These are phyloP conservation scores for Piezodorus guildinii DNA, from an alignment of 1,140 invertebrate species.

Conservation along the genomic window DNA sequence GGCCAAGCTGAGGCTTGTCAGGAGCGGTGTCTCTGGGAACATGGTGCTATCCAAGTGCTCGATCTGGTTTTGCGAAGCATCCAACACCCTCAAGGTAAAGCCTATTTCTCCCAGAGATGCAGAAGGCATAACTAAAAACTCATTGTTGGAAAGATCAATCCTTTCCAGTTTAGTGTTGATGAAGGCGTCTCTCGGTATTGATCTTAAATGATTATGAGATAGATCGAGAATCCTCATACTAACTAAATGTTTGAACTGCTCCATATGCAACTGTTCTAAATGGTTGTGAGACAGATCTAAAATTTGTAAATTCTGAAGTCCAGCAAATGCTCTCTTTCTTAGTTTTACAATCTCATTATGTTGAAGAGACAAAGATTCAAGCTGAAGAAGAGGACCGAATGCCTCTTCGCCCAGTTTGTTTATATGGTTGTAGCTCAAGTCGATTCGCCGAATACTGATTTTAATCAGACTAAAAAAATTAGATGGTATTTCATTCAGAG, in stretches of 20 bases:
- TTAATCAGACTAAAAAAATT: slow-evolving; percentile 47
- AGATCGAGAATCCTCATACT: slow-evolving; percentile 64
- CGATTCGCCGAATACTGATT: slow-evolving; percentile 48
- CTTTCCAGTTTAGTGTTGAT: slow-evolving; percentile 66
- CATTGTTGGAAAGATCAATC: slow-evolving; percentile 67
- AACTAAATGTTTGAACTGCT: slow-evolving; percentile 67
- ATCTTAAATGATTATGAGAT: slow-evolving; percentile 59
- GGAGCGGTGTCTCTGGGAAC: slow-evolving; percentile 65
- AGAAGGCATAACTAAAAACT: slow-evolving; percentile 59
- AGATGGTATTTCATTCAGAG: slow-evolving; percentile 49
- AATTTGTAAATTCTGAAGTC: slow-evolving; percentile 59
- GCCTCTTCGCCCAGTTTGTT: slow-evolving; percentile 52
- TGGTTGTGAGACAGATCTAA: slow-evolving; percentile 68
- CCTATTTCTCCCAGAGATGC: slow-evolving; percentile 59
- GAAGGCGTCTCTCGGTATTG: slow-evolving; percentile 66
- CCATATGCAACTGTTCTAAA: slow-evolving; percentile 60
- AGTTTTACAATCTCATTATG: slow-evolving; percentile 62
- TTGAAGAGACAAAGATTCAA: slow-evolving; percentile 61
- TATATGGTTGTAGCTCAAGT: slow-evolving; percentile 63
- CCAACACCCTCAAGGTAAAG: slow-evolving; percentile 58
- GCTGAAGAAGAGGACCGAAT: slow-evolving; percentile 50
- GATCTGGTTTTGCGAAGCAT: slow-evolving; percentile 66
- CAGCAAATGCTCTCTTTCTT: slow-evolving; percentile 59
- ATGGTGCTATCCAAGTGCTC: slow-evolving; percentile 80
- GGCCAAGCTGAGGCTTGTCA: slow-evolving; percentile 63